phyloP scores from a whole-genome alignment of 2,797 vertebrate genomes.

The Typhlichthys eigenmanni region DNA sequence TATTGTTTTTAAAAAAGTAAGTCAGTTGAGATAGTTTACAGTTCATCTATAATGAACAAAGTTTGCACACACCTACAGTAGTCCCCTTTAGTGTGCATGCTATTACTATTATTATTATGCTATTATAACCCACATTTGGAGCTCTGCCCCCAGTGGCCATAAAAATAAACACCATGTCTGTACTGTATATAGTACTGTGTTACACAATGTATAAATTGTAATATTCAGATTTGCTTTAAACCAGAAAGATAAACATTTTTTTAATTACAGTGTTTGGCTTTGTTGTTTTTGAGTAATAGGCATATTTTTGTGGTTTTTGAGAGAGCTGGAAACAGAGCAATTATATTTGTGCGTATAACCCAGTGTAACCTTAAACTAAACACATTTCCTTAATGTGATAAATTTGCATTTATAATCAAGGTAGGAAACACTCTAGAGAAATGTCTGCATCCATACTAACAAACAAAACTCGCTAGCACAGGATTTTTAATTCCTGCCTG shows the following conservation, averaged over 20 bases:
- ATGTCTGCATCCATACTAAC: constrained; percentile 28
- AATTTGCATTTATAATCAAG: constrained; percentile 54
- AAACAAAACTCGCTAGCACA: constrained; percentile 23
- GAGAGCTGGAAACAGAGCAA: constrained; percentile 29
- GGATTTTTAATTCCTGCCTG: constrained; percentile 39
- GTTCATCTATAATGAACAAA: too few relatives aligned
- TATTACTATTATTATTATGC: too few relatives aligned
- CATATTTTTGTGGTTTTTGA: constrained; percentile 17
- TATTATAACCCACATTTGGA: too few relatives aligned
- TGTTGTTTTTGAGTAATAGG: constrained; percentile 5
- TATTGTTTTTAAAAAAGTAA: too few relatives aligned
- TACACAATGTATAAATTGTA: neutral
- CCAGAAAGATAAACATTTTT: neutral
- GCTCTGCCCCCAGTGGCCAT: too few relatives aligned
- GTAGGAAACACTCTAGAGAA: constrained; percentile 31
- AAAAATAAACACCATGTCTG: too few relatives aligned
- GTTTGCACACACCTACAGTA: too few relatives aligned
- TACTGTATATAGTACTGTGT: neutral
- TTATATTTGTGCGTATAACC: constrained; percentile 39
- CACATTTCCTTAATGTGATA: constrained; percentile 30
- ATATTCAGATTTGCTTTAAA: neutral
- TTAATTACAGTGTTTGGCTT: too few relatives aligned
- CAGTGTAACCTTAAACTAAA: constrained; percentile 42
- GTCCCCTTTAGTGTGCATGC: too few relatives aligned
- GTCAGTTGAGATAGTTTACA: too few relatives aligned